Base-by-base conservation (phyloP, 2,888 invertebrate species). In the Drosophila tripunctata region DNA sequence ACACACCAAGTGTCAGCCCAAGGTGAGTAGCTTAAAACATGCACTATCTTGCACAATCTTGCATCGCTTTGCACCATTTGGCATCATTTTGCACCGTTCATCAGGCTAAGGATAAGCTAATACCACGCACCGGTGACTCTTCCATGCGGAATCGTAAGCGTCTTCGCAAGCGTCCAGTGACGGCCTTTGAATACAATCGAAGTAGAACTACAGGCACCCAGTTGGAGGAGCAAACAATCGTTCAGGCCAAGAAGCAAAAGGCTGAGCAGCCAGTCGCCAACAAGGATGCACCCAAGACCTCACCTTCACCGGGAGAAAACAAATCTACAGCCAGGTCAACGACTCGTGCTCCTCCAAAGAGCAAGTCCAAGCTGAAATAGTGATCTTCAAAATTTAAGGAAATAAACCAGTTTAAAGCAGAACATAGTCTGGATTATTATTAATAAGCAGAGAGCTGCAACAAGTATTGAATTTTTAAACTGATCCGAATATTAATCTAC, bases 151-250 rank as follows among this genome's bases (percentile, higher is more conserved):
- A 58, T 17, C 35, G 61, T 1, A 76, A 76, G 21, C 54, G 55
- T 22, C 10, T 31, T 1, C 67, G 48, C 15, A 74, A 65, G 43
- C 78, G 78, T 14, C 65, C 57, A 4, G 67, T 78, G 1, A 78
- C 78, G 5, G 78, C 78, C 12, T 79, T 79, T 41, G 52, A 74
- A 0, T 30, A 17, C 44, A 68, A 68, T 38, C 51, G 50, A 2
- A 35, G 19, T 12, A 54, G 35, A 0, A 12, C 4, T 2, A 33
- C 14, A 8, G 19, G 0, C 24, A 14, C 4, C 5, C 8, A 17
- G 6, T 14, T 24, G 5, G 35, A 44, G 2, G 51, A 50, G 5
- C n/a, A n/a, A 15, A 3, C 24, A 10, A 8, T 15, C 10, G 24
- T 27, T 2, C 10, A 15, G 2, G 6, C 27, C 10, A 14, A 48